Evolutionary conservation across 2,888 invertebrate genomes (phyloP).

Genomic region (Eupelmus urozonus): DNA sequence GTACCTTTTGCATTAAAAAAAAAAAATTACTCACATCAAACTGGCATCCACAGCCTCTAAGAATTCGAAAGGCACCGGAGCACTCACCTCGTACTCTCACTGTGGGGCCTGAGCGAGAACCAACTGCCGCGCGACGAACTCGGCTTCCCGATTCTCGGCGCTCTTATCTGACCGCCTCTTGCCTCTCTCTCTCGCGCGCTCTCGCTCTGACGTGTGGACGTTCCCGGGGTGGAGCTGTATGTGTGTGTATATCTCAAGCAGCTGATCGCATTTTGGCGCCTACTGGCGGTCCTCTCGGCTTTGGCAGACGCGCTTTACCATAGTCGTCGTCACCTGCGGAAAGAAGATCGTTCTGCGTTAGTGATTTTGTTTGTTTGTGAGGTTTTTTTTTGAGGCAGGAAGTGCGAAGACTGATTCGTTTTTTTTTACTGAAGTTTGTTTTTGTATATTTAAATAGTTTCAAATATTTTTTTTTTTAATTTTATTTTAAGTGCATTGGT

Average conservation of each 20-base stretch:
- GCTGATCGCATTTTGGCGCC: constrained; percentile 28
- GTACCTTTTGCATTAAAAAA: too few relatives aligned
- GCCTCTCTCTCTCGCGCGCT: not conserved
- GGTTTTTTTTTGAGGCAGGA: not conserved
- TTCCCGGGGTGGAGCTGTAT: not conserved
- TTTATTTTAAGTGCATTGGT: too few relatives aligned
- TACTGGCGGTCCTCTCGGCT: not conserved
- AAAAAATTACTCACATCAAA: too few relatives aligned
- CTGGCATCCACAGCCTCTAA: too few relatives aligned
- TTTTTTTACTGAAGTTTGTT: too few relatives aligned
- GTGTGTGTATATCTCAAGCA: not conserved
- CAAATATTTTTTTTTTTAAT: too few relatives aligned
- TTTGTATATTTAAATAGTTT: too few relatives aligned
- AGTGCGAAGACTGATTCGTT: too few relatives aligned
- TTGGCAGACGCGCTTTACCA: constrained; percentile 6
- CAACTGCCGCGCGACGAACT: not conserved
- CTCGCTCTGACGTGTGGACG: too few relatives aligned
- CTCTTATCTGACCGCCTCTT: constrained; percentile 6
- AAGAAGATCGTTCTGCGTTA: not conserved
- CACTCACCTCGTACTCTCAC: not conserved
- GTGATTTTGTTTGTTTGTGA: not conserved
- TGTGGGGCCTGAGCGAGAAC: not conserved
- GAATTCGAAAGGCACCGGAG: not conserved
- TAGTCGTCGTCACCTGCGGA: constrained; percentile 30
- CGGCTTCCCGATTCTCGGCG: not conserved